Base-by-base conservation (phyloP, 1,140 invertebrate genomes). In the Caligus rogercresseyi region DNA sequence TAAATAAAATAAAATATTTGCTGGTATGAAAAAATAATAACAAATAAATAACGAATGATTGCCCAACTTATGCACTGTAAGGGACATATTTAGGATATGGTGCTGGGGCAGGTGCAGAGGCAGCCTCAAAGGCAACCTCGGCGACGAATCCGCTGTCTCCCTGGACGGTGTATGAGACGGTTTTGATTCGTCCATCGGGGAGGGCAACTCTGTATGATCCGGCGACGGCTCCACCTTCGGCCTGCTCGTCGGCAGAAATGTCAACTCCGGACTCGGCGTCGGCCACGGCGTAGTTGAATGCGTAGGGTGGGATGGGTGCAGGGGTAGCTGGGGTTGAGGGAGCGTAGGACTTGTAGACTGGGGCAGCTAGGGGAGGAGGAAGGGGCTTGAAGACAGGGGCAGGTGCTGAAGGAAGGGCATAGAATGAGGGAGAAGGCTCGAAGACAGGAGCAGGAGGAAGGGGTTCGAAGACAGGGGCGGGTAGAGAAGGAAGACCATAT, bases 111-210 rank as follows among this genome's bases (percentile, higher is more conserved):
- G 51, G 16, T 16, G n/a, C 51, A 11, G 19, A 19, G 19, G 25
- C 56, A 52, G 25, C 56, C 56, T 58, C 56, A 52, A 31, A 25
- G 20, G 21, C 1, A 1, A 58, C 56, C 7, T 58, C 56, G 2
- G 56, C 56, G 4, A 58, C 7, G 19, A 58, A 58, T 3, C 56
- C 56, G 11, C 25, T 31, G 56, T 58, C 56, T 25, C 56, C 56
- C 4, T 25, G 2, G 3, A 58, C 56, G 25, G 56, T 7, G 56
- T 58, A 58, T 2, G 56, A 3, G 20, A 58, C 56, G 23, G 56
- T n/a, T 58, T 43, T 43, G 31, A 43, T 43, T 43, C 31, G 31
- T 11, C 31, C 31, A 43, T 43, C 31, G n/a, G 31, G 31, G 31
- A 43, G 31, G n/a, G n/a, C 31, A 43, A 43, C 31, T 7, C 31